Percentiles rank a stretch among this genome's conserved stretches.
phyloP scores from a whole-genome alignment of 1,140 invertebrate species.

The Cherax destructor region DNA sequence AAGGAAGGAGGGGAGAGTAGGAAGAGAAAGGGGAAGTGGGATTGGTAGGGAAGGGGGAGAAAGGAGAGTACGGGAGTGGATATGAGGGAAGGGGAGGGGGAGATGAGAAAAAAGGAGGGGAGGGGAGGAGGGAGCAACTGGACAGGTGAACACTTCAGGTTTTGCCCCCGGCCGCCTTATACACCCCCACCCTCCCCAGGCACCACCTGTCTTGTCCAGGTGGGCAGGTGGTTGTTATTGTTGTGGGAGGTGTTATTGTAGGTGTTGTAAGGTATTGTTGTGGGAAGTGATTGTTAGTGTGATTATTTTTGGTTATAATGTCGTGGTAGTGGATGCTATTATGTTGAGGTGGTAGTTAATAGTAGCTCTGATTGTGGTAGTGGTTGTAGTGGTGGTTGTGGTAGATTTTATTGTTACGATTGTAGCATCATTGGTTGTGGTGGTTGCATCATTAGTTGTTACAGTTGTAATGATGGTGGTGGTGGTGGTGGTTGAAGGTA shows the following conservation, averaged over 20 bases:
- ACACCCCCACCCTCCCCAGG: background rate
- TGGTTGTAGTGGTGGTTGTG: background rate
- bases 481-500: too few species aligned
- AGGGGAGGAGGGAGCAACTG: too few species aligned
- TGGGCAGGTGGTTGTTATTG: background rate
- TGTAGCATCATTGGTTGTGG: background rate
- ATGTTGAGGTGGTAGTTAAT: background rate
- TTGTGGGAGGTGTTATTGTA: background rate
- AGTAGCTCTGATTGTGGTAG: background rate
- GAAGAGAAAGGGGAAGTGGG: too few species aligned
- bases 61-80: too few species aligned
- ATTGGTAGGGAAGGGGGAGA: too few species aligned
- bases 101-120: too few species aligned
- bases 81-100: too few species aligned
- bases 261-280: background rate
- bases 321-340: background rate
- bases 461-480: background rate
- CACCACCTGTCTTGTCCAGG: background rate
- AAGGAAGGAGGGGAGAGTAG: too few species aligned
- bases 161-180: conserved; percentile 16
- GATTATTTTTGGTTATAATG: background rate
- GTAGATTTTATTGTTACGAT: background rate
- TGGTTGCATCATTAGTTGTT: background rate
- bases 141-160: conserved; percentile 31
- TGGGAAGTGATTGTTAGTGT: background rate